Conservation (phyloP, 1,140 invertebrate genomes). For the Alviniconcha marisindica region DNA sequence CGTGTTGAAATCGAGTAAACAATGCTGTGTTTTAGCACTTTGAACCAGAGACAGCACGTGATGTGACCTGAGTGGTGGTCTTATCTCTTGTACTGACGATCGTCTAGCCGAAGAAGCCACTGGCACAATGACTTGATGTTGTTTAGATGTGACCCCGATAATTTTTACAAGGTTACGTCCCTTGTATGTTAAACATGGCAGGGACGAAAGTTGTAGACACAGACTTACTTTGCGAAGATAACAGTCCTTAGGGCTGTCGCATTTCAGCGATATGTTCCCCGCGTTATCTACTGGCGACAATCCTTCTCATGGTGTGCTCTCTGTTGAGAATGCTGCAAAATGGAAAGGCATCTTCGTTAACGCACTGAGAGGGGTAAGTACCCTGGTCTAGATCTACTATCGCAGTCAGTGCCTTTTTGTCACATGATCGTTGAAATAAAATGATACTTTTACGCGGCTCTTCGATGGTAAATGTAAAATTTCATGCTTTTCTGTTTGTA, state of each 20-base stretch:
- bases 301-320: constrained; percentile 82
- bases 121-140: constrained; percentile 3
- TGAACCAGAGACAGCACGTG: constrained; percentile 29
- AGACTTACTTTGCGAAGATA: constrained; percentile 39
- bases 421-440: constrained; percentile 8
- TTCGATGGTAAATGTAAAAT: no score
- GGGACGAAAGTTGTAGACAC: constrained; percentile 40
- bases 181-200: constrained; percentile 60
- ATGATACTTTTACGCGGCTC: neutral
- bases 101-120: neutral
- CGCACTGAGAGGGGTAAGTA: constrained; percentile 77
- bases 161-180: constrained; percentile 51
- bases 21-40: constrained; percentile 30
- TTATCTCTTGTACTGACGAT: constrained; percentile 10
- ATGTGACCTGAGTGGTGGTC: constrained; percentile 9
- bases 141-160: constrained; percentile 42
- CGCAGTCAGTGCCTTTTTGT: constrained; percentile 25
- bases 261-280: constrained; percentile 53
- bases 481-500: no score
- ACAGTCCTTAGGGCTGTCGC: constrained; percentile 29
- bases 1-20: constrained; percentile 40
- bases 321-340: constrained; percentile 90
- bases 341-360: constrained; percentile 93
- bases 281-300: constrained; percentile 46
- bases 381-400: neutral